These are phyloP conservation scores for Chaetops frenatus DNA, from an alignment of 2,113 vertebrate genomes.

Conservation along the genomic window DNA sequence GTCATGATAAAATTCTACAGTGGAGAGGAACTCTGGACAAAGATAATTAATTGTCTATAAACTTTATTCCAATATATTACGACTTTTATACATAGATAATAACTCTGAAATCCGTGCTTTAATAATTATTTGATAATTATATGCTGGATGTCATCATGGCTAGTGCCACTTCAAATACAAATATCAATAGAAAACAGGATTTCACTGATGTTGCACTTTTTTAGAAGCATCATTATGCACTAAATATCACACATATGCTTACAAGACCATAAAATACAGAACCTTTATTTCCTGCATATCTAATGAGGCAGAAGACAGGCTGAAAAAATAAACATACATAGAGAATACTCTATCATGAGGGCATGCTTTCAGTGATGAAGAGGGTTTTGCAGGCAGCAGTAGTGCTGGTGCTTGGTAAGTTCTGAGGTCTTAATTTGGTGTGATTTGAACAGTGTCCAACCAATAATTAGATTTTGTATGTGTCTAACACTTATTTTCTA, in stretches of 20 bases:
- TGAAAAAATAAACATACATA: not conserved
- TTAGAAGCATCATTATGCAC: not conserved
- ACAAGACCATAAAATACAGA: not conserved
- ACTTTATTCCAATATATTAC: not conserved
- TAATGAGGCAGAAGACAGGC: not conserved
- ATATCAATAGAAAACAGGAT: not conserved
- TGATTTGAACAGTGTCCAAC: not conserved
- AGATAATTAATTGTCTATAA: not conserved
- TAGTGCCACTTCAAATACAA: not conserved
- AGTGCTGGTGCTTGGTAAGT: not conserved
- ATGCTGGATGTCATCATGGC: not conserved
- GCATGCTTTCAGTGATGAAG: not conserved
- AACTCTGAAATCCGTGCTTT: not conserved
- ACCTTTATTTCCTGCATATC: not conserved
- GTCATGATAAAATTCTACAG: not conserved
- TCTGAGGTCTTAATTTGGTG: not conserved
- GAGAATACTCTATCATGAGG: not conserved
- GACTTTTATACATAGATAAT: not conserved
- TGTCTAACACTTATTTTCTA: not conserved
- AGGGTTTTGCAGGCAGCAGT: not conserved
- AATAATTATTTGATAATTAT: not conserved
- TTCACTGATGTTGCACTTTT: not conserved
- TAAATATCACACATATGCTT: not conserved
- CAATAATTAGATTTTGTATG: not conserved
- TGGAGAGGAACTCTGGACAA: not conserved